These are phyloP conservation scores for Criorhina ranunculi DNA, from an alignment of 2,888 invertebrate species.

Conservation along the genomic window DNA sequence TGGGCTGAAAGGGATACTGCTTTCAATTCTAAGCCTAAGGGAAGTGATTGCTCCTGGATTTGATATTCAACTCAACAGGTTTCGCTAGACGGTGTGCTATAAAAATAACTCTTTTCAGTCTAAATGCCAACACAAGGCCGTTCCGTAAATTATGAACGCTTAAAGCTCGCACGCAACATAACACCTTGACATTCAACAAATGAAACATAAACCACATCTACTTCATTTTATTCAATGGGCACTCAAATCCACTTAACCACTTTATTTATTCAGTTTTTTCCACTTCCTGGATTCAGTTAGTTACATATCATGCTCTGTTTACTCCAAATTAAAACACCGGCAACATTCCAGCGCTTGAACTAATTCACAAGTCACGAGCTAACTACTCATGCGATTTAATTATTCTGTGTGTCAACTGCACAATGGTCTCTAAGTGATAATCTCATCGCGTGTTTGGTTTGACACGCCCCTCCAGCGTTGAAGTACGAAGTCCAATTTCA, in stretches of 20 bases:
- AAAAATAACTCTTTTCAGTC: too few species aligned
- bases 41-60: too few species aligned
- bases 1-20: too few species aligned
- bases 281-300: constrained; percentile 53
- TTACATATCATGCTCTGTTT: constrained; percentile 68
- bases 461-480: constrained; percentile 51
- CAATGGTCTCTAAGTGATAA: constrained; percentile 56
- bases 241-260: neutral
- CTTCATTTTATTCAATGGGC: neutral
- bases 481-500: constrained; percentile 9
- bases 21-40: too few species aligned
- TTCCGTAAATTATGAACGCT: neutral
- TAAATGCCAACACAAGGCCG: too few species aligned
- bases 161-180: constrained; percentile 27
- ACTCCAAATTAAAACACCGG: constrained; percentile 21
- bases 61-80: too few species aligned
- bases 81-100: too few species aligned
- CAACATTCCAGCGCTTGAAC: constrained; percentile 48
- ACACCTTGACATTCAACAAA: constrained; percentile 49
- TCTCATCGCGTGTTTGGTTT: constrained; percentile 57
- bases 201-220: neutral
- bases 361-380: constrained; percentile 61
- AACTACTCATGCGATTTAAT: constrained; percentile 67
- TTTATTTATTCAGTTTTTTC: constrained; percentile 21
- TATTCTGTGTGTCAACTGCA: constrained; percentile 63